Percentiles rank a stretch among this genome's conserved stretches.
Conservation (phyloP, 2,888 invertebrate species). For the Ceraclea dissimilis region DNA sequence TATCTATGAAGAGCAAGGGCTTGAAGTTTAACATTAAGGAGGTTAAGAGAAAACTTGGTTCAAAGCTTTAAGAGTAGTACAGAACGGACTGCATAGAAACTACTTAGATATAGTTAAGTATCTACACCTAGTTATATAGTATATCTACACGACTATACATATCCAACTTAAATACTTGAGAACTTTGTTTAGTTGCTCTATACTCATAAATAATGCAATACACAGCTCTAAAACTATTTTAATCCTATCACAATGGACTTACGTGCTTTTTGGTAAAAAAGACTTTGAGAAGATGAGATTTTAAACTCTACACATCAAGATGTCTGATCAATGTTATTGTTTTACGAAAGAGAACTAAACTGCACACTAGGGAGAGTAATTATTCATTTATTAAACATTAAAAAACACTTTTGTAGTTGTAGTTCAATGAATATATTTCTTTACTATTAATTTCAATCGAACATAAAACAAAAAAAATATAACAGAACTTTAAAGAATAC, state of each 20-base stretch:
- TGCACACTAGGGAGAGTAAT: too few relatives aligned
- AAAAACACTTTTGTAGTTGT: too few relatives aligned
- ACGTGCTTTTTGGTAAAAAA: not conserved
- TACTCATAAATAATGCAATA: slow-evolving; percentile 3
- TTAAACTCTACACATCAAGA: too few relatives aligned
- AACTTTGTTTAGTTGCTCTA: not conserved
- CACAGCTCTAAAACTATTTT: not conserved
- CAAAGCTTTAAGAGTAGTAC: not conserved
- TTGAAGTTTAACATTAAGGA: not conserved
- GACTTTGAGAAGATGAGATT: not conserved
- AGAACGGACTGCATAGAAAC: slow-evolving; percentile 10
- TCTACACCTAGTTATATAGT: too few relatives aligned
- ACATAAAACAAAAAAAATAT: too few relatives aligned
- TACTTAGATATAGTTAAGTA: not conserved
- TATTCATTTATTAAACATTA: too few relatives aligned
- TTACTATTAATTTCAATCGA: too few relatives aligned
- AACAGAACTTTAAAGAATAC: too few relatives aligned
- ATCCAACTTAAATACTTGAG: slow-evolving; percentile 10
- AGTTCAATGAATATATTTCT: too few relatives aligned
- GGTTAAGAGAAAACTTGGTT: not conserved
- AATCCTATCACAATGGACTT: not conserved
- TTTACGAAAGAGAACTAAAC: too few relatives aligned
- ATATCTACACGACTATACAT: not conserved
- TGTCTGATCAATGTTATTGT: too few relatives aligned
- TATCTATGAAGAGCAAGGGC: too few relatives aligned